Percentiles rank a stretch among this genome's conserved stretches.
These are phyloP conservation scores for Caenorhabditis brenneri DNA, from an alignment of 1,140 invertebrate species.

Conservation along the genomic window DNA sequence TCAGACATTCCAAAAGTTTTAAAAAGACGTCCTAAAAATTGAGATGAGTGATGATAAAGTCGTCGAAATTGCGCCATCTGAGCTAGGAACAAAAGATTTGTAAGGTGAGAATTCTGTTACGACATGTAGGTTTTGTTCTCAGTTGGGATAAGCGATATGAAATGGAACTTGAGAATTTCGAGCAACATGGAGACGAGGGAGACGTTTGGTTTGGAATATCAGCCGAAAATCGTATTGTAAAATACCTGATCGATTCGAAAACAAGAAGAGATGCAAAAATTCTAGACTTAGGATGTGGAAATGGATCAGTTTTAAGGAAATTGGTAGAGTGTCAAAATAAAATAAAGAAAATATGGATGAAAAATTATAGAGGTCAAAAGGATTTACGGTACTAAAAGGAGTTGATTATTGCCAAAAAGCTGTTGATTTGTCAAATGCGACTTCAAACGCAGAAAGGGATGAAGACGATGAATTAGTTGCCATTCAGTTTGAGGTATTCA, in stretches of 20 bases:
- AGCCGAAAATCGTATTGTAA: slow-evolving; percentile 75
- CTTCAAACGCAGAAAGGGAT: slow-evolving; percentile 74
- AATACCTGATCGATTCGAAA: slow-evolving; percentile 64
- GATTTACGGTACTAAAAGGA: slow-evolving; percentile 80
- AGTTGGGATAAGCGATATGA: slow-evolving; percentile 85
- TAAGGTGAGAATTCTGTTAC: slow-evolving; percentile 71
- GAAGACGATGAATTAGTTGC: slow-evolving; percentile 15
- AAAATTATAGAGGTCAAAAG: slow-evolving; percentile 74
- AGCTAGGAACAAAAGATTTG: slow-evolving; percentile 82
- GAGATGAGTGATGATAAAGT: slow-evolving; percentile 56
- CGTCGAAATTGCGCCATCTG: slow-evolving; percentile 74
- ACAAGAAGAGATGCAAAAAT: slow-evolving; percentile 63
- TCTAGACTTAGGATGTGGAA: slow-evolving; percentile 83
- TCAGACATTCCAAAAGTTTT: not conserved
- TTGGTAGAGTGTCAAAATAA: no score
- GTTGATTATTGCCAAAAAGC: slow-evolving; percentile 85
- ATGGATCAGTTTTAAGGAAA: slow-evolving; percentile 83
- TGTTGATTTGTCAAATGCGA: slow-evolving; percentile 78
- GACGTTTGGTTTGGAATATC: slow-evolving; percentile 86
- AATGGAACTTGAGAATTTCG: slow-evolving; percentile 82
- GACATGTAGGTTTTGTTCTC: slow-evolving; percentile 57
- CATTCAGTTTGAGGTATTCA: slow-evolving; percentile 37
- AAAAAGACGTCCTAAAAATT: not conserved
- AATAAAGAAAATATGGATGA: not conserved
- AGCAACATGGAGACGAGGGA: slow-evolving; percentile 83